Evolutionary conservation across 2,797 vertebrate genomes (phyloP), one percentile per base, ranked within the genome.

Genomic region (Hyperoplus lanceolatus): DNA sequence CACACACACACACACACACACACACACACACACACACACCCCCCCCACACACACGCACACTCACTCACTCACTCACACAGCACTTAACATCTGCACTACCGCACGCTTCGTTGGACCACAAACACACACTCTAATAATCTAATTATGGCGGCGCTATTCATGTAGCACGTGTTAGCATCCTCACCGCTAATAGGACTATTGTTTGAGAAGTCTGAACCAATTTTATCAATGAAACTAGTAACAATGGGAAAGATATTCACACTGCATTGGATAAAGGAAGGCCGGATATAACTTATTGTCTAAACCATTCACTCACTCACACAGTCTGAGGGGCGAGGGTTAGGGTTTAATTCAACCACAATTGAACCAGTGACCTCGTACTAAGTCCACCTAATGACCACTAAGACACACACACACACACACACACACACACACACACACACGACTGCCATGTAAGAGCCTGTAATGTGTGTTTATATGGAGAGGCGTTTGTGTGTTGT

Each of bases 61-160:
- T 51, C 15, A 4, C 6, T n/a, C n/a, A n/a, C n/a, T n/a, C n/a
- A n/a, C n/a, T n/a, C n/a, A n/a, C 39, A 62, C n/a, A 42, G 48
- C 0, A 57, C 0, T 6, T 53, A 68, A 80, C 70, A 49, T 57
- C 51, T 55, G n/a, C 67, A 68, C n/a, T 5, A 68, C n/a, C 4
- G 14, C 70, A 78, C 42, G 46, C 65, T 70, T 74, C 73, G 21
- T 81, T 68, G 54, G 14, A 64, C 49, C 50, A 55, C 79, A 77
- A 71, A 73, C 64, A 61, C 50, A 48, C 56, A 54, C 6, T 16
- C 18, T n/a, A 8, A 61, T 68, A 66, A 68, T 63, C 63, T 48
- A 6, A 8, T 29, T 11, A 67, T 11, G 56, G 13, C 8, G 9
- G 1, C 8, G 29, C 29, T 29, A 7, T 4, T 41, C 3, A 8